Conservation (phyloP, 1,140 invertebrate genomes). For the Arctopsyche grandis region DNA sequence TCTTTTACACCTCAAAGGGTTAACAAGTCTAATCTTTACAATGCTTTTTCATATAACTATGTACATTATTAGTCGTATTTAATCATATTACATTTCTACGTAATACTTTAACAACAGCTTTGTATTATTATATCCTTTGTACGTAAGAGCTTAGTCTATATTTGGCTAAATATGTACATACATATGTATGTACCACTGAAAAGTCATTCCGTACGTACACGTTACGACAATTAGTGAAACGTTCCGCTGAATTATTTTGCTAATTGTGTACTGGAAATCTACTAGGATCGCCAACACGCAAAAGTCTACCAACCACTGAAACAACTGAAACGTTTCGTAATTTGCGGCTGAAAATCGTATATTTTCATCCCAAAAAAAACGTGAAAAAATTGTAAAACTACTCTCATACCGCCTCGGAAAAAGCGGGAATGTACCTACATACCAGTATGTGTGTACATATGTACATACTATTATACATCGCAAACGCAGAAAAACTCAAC, state of each 20-base stretch:
- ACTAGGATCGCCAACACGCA: not conserved
- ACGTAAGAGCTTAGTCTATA: not conserved
- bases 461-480: too few species aligned
- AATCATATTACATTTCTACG: too few species aligned
- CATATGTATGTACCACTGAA: not conserved
- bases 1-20: too few species aligned
- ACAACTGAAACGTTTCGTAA: slow-evolving; percentile 27
- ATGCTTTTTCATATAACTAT: too few species aligned
- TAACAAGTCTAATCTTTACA: too few species aligned
- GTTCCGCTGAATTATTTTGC: slow-evolving; percentile 12
- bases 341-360: slow-evolving; percentile 5
- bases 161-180: not conserved
- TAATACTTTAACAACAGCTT: too few species aligned
- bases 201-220: not conserved
- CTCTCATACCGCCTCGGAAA: not conserved
- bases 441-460: too few species aligned
- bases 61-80: too few species aligned
- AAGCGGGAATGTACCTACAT: not conserved
- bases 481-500: too few species aligned
- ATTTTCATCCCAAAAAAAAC: not conserved
- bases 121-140: too few species aligned
- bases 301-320: not conserved
- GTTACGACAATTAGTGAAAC: not conserved
- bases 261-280: slow-evolving; percentile 13
- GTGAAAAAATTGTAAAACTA: not conserved